Conservation (phyloP, 1,140 invertebrate genomes). For the fruit fly (Drosophila melanogaster) region Release_6_plus_ISO1_MT NT_037436.4:5721501-5722000, state of each 20-base stretch:
- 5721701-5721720: slow-evolving; percentile 10
- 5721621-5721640: background rate
- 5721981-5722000: background rate
- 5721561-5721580: background rate
- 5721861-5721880: slow-evolving; percentile 49
- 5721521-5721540: background rate
- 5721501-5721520: background rate
- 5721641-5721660: background rate
- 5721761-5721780: slow-evolving; percentile 14
- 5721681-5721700: slow-evolving; percentile 12
- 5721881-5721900: slow-evolving; percentile 40
- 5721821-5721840: slow-evolving; percentile 37
- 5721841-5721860: slow-evolving; percentile 54
- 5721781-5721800: slow-evolving; percentile 31
- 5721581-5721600: background rate
- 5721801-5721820: background rate
- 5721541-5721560: background rate
- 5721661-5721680: background rate
- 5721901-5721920: slow-evolving; percentile 54
- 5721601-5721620: too few relatives aligned
- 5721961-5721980: slow-evolving; percentile 20
- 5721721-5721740: slow-evolving; percentile 1
- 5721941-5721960: slow-evolving; percentile 46
- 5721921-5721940: slow-evolving; percentile 52
- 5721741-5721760: background rate